These are phyloP conservation scores for Capra hircus DNA, from an alignment of 2,113 vertebrate species.

Conservation along the genomic window DNA sequence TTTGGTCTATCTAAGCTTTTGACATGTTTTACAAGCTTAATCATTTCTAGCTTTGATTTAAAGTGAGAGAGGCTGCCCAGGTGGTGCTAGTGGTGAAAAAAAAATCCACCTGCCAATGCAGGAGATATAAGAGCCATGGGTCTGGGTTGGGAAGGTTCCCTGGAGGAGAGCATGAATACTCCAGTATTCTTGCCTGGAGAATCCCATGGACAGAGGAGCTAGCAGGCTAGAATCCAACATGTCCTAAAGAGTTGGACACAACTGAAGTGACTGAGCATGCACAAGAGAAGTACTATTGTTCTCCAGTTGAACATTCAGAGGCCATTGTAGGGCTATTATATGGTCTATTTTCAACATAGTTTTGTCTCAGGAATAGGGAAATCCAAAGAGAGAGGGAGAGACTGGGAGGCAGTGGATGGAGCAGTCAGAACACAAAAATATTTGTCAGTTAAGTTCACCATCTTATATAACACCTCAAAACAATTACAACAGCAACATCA, in stretches of 20 bases:
- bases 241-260: neutral
- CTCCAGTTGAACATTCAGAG: neutral
- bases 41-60: neutral
- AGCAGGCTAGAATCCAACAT: neutral
- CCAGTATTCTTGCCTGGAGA: neutral
- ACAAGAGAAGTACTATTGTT: neutral
- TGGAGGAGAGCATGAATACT: neutral
- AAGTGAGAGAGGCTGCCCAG: neutral
- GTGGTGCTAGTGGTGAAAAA: neutral
- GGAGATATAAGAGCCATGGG: neutral
- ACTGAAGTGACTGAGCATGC: neutral
- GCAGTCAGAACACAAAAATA: neutral
- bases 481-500: neutral
- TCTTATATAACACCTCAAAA: neutral
- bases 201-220: neutral
- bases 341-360: neutral
- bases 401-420: no score
- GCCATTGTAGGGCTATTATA: neutral
- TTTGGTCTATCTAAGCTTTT: neutral
- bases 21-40: neutral
- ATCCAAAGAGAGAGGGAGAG: neutral
- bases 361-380: neutral
- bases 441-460: neutral
- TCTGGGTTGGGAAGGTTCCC: neutral
- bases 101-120: neutral